Percentiles rank a stretch among this genome's conserved stretches.
Evolutionary conservation across 2,888 invertebrate genomes (phyloP).

Genomic region (Lithophane socia): DNA sequence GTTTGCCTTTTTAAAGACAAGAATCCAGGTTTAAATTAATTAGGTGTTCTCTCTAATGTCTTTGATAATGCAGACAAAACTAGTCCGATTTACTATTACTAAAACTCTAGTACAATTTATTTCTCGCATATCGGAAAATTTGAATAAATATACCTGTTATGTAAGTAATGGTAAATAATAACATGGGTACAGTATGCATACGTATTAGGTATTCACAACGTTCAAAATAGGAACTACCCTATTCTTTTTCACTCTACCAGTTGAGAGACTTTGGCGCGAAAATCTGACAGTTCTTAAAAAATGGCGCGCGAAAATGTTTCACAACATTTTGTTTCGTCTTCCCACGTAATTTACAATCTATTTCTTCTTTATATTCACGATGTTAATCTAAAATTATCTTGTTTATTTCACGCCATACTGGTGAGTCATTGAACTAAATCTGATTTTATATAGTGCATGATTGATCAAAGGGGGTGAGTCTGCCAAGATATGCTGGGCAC

Average conservation of each 20-base stretch:
- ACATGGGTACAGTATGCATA: too few species aligned
- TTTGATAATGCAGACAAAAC: too few species aligned
- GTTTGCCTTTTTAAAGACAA: neutral
- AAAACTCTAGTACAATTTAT: too few species aligned
- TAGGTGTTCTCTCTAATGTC: too few species aligned
- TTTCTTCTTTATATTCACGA: conserved; percentile 24
- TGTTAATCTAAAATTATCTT: conserved; percentile 34
- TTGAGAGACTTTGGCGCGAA: too few species aligned
- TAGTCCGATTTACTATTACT: too few species aligned
- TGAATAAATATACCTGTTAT: too few species aligned
- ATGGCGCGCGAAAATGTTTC: conserved; percentile 24
- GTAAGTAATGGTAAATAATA: too few species aligned
- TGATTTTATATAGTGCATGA: conserved; percentile 13
- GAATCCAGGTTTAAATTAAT: neutral
- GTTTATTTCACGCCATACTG: conserved; percentile 28
- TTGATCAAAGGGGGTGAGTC: neutral
- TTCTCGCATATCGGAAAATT: too few species aligned
- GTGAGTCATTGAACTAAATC: conserved; percentile 47
- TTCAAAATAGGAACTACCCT: neutral
- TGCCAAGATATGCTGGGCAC: conserved; percentile 19
- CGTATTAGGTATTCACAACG: too few species aligned
- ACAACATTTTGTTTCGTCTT: conserved; percentile 14
- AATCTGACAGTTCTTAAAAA: conserved; percentile 34
- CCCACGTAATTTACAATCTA: conserved; percentile 53
- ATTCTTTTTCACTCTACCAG: neutral